phyloP scores from a whole-genome alignment of 1,140 invertebrate species.

The Polypedilum pembai region DNA sequence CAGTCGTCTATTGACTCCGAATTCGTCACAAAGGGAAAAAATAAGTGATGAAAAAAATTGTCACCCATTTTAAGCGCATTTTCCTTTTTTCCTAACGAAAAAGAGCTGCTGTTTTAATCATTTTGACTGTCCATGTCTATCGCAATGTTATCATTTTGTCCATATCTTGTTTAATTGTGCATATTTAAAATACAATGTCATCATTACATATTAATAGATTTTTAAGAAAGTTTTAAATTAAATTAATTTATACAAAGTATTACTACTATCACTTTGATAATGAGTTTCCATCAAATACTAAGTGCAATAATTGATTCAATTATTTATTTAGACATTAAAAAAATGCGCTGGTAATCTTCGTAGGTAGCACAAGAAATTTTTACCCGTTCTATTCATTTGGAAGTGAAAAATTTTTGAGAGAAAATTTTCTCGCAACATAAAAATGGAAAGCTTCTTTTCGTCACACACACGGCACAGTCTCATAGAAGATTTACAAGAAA shows the following conservation, averaged over 20 bases:
- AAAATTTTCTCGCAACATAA: background rate
- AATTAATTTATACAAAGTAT: too few relatives aligned
- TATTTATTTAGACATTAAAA: background rate
- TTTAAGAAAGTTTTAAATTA: too few relatives aligned
- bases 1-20: background rate
- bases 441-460: background rate
- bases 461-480: background rate
- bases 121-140: background rate
- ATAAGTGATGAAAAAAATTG: background rate
- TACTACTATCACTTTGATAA: background rate
- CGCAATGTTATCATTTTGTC: too few relatives aligned
- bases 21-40: background rate
- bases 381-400: slow-evolving; percentile 37
- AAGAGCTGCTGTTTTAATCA: background rate
- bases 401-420: slow-evolving; percentile 39
- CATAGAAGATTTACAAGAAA: too few relatives aligned
- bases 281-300: background rate
- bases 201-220: too few relatives aligned
- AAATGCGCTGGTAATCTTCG: background rate
- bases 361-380: background rate
- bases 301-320: background rate
- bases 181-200: too few relatives aligned
- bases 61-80: slow-evolving; percentile 17
- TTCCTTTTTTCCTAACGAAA: background rate
- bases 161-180: too few relatives aligned